Percentiles rank a stretch among this genome's conserved stretches.
phyloP scores from a whole-genome alignment of 2,797 vertebrate genomes.

The Girardinus metallicus region DNA sequence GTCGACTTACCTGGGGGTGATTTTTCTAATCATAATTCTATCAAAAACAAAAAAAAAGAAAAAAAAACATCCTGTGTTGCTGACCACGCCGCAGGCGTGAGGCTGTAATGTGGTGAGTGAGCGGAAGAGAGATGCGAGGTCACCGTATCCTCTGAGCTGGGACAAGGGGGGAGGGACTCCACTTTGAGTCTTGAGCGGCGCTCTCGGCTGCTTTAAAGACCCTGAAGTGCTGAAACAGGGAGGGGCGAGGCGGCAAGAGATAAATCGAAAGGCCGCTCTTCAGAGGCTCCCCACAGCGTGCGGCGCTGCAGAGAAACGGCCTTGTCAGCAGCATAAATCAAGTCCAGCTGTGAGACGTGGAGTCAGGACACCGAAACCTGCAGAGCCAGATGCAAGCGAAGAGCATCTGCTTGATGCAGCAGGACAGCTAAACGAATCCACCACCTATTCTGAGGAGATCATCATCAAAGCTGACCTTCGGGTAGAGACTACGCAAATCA shows the following conservation, averaged over 20 bases:
- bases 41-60: constrained; percentile 59
- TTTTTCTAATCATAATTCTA: constrained; percentile 75
- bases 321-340: constrained; percentile 83
- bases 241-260: constrained; percentile 70
- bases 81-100: constrained; percentile 51
- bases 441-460: constrained; percentile 29
- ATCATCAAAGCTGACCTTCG: constrained; percentile 61
- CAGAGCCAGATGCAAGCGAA: constrained; percentile 22
- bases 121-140: constrained; percentile 64
- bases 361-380: constrained; percentile 51
- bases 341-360: constrained; percentile 62
- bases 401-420: constrained; percentile 37
- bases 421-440: constrained; percentile 23
- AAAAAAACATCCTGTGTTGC: constrained; percentile 40
- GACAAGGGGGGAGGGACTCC: constrained; percentile 59
- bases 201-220: constrained; percentile 70
- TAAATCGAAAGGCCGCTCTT: constrained; percentile 80
- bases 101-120: constrained; percentile 41
- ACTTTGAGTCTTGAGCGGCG: constrained; percentile 70
- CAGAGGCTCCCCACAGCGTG: constrained; percentile 64
- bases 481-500: constrained; percentile 57
- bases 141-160: constrained; percentile 73
- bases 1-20: constrained; percentile 70
- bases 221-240: constrained; percentile 60
- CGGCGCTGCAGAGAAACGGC: constrained; percentile 76